phyloP scores from a whole-genome alignment of 2,113 vertebrate genomes.

The Lophura nycthemera region DNA sequence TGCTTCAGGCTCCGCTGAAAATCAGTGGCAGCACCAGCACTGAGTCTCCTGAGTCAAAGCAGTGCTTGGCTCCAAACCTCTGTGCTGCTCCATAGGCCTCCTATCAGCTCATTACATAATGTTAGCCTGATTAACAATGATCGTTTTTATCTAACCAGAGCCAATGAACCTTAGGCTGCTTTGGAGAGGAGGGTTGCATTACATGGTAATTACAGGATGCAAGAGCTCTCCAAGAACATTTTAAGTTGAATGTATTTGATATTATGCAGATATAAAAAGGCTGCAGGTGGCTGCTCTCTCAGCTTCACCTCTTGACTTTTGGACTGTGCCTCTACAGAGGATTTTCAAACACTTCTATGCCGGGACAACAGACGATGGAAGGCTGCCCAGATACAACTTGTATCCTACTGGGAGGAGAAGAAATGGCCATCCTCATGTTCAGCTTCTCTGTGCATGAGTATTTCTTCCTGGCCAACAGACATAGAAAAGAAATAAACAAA shows the following conservation, averaged over 20 bases:
- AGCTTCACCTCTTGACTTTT: conserved; percentile 63
- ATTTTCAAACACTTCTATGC: conserved; percentile 61
- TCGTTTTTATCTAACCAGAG: background rate
- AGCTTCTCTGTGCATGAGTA: conserved; percentile 5
- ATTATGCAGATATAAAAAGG: conserved; percentile 73
- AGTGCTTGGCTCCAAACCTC: background rate
- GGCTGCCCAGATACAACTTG: conserved; percentile 57
- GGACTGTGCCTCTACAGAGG: conserved; percentile 49
- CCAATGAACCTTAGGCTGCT: background rate
- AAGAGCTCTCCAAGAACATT: conserved; percentile 62
- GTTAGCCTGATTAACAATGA: background rate
- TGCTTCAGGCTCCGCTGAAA: background rate
- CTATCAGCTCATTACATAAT: background rate
- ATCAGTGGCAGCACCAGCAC: background rate
- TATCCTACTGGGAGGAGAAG: conserved; percentile 59
- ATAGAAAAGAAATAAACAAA: conserved; percentile 41
- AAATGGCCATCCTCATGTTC: conserved; percentile 16
- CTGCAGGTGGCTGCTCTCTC: conserved; percentile 72
- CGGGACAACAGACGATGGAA: conserved; percentile 47
- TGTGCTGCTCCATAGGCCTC: background rate
- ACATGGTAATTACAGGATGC: conserved; percentile 61
- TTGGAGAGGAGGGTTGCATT: background rate
- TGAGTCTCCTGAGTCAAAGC: background rate
- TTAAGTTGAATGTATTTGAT: conserved; percentile 51
- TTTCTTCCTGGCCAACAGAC: conserved; percentile 19